Conservation (phyloP, 2,888 invertebrate genomes). For the Dynastes hyllus region DNA sequence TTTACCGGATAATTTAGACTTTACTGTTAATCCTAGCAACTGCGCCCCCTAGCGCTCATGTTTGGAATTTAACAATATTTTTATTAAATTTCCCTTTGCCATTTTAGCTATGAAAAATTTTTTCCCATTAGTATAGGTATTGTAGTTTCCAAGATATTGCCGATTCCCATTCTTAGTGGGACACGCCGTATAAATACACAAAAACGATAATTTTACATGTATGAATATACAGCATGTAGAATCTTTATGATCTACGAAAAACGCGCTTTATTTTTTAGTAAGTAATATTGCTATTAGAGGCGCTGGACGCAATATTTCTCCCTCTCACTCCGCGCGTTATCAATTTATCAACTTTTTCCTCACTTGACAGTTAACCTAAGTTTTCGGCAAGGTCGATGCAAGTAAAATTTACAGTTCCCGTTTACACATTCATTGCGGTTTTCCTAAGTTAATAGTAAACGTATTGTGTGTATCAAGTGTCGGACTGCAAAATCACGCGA, state of each 20-base stretch:
- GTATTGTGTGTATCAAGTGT: not conserved
- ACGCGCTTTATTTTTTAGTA: not conserved
- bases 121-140: too few relatives aligned
- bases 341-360: conserved; percentile 1
- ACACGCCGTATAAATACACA: too few relatives aligned
- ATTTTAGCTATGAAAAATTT: too few relatives aligned
- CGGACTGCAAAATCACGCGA: conserved; percentile 7
- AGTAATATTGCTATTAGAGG: not conserved
- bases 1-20: too few relatives aligned
- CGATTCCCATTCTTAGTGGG: too few relatives aligned
- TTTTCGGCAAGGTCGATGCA: conserved; percentile 24
- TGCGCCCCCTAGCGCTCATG: too few relatives aligned
- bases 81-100: too few relatives aligned
- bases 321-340: not conserved
- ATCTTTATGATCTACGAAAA: not conserved
- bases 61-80: too few relatives aligned
- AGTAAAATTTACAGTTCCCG: conserved; percentile 30
- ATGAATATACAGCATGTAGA: not conserved
- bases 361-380: conserved; percentile 35
- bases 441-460: not conserved
- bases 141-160: too few relatives aligned
- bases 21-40: too few relatives aligned
- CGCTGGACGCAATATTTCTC: not conserved
- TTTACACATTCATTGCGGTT: not conserved
- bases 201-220: not conserved